A percentile compares a stretch with the other conserved stretches of the same genome.
These are phyloP conservation scores for Bettongia penicillata DNA, from an alignment of 2,113 vertebrate species.

Conservation along the genomic window DNA sequence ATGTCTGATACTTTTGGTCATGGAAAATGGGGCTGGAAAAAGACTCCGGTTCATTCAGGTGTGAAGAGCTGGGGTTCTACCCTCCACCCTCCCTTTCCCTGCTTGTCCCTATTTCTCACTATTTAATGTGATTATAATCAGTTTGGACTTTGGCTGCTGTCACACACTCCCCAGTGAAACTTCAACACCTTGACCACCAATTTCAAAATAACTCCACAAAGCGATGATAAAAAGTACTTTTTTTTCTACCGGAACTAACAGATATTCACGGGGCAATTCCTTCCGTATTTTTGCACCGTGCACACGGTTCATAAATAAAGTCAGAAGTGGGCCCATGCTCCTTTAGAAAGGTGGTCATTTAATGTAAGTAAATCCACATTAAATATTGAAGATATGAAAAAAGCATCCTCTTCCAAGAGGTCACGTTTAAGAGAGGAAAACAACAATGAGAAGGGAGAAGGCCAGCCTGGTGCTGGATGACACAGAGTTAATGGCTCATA, in stretches of 20 bases:
- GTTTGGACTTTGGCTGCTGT: slow-evolving; percentile 70
- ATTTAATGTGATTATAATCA: slow-evolving; percentile 62
- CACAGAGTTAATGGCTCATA: slow-evolving; percentile 89
- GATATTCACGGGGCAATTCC: slow-evolving; percentile 77
- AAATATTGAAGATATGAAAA: slow-evolving; percentile 89
- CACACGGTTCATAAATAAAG: slow-evolving; percentile 86
- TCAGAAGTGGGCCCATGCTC: slow-evolving; percentile 84
- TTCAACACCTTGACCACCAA: slow-evolving; percentile 72
- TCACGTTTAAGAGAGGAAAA: slow-evolving; percentile 88
- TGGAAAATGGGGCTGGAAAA: background rate
- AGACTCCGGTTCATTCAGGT: background rate
- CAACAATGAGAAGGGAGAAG: slow-evolving; percentile 80
- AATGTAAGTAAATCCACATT: slow-evolving; percentile 90
- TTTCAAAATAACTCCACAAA: slow-evolving; percentile 82
- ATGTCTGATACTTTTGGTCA: background rate
- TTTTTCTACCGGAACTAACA: slow-evolving; percentile 83
- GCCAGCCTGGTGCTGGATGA: slow-evolving; percentile 83
- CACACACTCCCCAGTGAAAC: slow-evolving; percentile 55
- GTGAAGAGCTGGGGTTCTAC: background rate
- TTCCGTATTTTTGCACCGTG: slow-evolving; percentile 82
- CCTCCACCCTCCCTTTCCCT: background rate
- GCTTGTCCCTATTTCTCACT: slow-evolving; percentile 32
- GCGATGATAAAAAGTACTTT: slow-evolving; percentile 82
- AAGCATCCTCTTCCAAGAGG: slow-evolving; percentile 86
- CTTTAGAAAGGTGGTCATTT: slow-evolving; percentile 87